These are phyloP conservation scores for Dryocosmus kuriphilus DNA, from an alignment of 2,888 invertebrate species.

Conservation along the genomic window DNA sequence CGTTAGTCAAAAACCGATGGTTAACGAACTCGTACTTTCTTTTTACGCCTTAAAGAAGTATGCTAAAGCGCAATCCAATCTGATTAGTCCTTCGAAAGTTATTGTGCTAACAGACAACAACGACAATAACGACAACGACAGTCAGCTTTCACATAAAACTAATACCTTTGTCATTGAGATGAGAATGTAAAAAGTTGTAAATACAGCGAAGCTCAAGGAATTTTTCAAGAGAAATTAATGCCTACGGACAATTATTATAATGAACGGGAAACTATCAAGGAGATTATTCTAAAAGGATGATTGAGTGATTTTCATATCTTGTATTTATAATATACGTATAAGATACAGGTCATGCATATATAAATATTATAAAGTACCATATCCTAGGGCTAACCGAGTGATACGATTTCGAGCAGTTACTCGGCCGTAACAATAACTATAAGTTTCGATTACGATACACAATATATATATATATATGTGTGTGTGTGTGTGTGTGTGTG, in stretches of 20 bases:
- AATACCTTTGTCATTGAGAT: too few relatives aligned
- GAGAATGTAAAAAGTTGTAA: conserved; percentile 31
- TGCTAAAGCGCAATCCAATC: too few relatives aligned
- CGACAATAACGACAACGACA: too few relatives aligned
- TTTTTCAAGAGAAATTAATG: conserved; percentile 10
- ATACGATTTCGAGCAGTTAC: conserved; percentile 58
- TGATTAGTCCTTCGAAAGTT: too few relatives aligned
- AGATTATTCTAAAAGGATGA: conserved; percentile 16
- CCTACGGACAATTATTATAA: conserved; percentile 42
- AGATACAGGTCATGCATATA: conserved; percentile 72
- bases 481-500: conserved; percentile 50
- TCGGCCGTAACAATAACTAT: conserved; percentile 62
- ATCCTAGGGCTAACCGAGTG: conserved; percentile 71
- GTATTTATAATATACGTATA: conserved; percentile 76
- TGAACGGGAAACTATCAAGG: conserved; percentile 2
- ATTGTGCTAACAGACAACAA: too few relatives aligned
- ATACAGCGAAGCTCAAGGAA: neutral
- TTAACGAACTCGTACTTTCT: too few relatives aligned
- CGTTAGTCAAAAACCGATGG: too few relatives aligned
- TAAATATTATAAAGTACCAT: conserved; percentile 73
- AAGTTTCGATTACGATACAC: conserved; percentile 60
- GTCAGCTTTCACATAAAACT: too few relatives aligned
- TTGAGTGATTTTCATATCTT: conserved; percentile 67
- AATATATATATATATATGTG: conserved; percentile 45
- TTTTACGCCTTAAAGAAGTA: too few relatives aligned